Percentiles rank a stretch among this genome's conserved stretches.
These are phyloP conservation scores for Serranus cabrilla DNA, from an alignment of 2,797 vertebrate species.

Conservation along the genomic window DNA sequence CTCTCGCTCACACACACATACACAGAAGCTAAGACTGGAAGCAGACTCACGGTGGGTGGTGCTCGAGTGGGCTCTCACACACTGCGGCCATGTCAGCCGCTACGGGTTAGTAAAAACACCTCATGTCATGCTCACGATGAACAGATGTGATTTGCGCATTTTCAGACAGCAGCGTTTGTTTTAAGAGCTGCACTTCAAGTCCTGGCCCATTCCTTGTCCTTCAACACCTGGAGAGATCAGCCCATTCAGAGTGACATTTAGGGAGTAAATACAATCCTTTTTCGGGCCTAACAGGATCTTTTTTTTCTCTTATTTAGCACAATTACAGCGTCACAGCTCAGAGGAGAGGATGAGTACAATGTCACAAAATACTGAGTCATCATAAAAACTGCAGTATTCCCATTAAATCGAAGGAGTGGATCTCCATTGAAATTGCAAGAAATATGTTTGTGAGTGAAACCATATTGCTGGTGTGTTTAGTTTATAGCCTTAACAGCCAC, in stretches of 20 bases:
- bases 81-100: conserved; percentile 35
- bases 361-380: conserved; percentile 49
- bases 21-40: conserved; percentile 57
- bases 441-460: conserved; percentile 55
- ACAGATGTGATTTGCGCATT: conserved; percentile 53
- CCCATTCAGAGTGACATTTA: conserved; percentile 39
- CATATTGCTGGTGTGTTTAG: conserved; percentile 67
- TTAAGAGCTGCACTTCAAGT: conserved; percentile 66
- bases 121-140: conserved; percentile 35
- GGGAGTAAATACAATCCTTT: conserved; percentile 40
- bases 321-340: conserved; percentile 53
- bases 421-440: conserved; percentile 45
- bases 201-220: conserved; percentile 70
- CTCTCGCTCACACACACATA: conserved; percentile 27
- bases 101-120: conserved; percentile 43
- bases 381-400: conserved; percentile 41
- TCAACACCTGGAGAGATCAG: conserved; percentile 67
- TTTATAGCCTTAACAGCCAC: conserved; percentile 62
- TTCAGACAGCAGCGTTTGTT: conserved; percentile 75
- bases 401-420: conserved; percentile 42
- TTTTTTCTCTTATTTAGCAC: conserved; percentile 50
- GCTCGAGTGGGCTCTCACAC: conserved; percentile 48
- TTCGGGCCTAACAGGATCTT: conserved; percentile 26
- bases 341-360: conserved; percentile 48
- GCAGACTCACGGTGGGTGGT: conserved; percentile 54